Base-by-base conservation (phyloP, 2,113 vertebrate genomes). In the Dromaius novaehollandiae region DNA sequence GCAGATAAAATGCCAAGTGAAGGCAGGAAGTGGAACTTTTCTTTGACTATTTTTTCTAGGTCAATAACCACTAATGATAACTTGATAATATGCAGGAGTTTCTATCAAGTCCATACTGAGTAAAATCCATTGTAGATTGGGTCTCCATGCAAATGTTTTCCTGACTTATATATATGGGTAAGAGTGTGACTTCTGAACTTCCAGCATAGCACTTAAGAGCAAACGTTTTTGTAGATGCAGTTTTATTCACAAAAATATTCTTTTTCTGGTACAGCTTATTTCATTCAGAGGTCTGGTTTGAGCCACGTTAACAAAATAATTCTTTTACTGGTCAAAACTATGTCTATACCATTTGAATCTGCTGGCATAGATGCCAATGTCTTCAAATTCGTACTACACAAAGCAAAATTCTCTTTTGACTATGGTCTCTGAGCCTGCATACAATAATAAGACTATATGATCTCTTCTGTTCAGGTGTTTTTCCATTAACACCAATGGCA, bases 141-240 rank as follows among this genome's bases (percentile, higher is more conserved):
- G n/a, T 13, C 46, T 61, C 63, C 60, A 76, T 1, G 2, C 32
- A 76, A 86, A 80, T 0, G 0, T 55, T 86, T 86, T 73, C 68
- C 83, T 68, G 83, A 22, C 26, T 48, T 48, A 85, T 46, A n/a
- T 25, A 82, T 42, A 38, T 4, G 32, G 71, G 80, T 7, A 79
- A 40, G 46, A n/a, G 5, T 8, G n/a, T 5, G 74, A 70, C 34
- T 84, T 34, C 61, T 3, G 5, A 60, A 69, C 46, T 85, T 26
- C 69, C 70, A 82, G 74, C 26, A 76, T 20, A 40, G 55, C 25
- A 83, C 48, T 34, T 83, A 73, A 73, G 46, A 89, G 48, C 26
- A 73, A 51, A 38, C 11, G 9, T 82, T 68, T 40, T 2, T 86
- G 53, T 24, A 68, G 17, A 69, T 46, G 25, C 24, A 82, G 21